phyloP scores from a whole-genome alignment of 2,113 vertebrate genomes.

The Malurus cyaneus region DNA sequence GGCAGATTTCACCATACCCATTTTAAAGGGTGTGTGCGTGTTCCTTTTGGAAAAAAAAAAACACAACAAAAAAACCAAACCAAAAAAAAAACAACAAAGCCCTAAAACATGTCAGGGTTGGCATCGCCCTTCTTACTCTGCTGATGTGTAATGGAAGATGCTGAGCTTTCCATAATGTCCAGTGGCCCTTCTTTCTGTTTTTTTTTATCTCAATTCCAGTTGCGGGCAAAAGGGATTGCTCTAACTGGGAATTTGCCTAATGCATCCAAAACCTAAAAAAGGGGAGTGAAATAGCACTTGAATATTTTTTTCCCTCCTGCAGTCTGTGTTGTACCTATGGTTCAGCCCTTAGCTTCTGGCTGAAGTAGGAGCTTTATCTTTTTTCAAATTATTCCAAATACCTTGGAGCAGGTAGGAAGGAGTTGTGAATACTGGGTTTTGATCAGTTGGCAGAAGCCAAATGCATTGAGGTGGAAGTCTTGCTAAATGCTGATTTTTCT shows the following conservation, averaged over 20 bases:
- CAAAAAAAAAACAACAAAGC: too few relatives aligned
- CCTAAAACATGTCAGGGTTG: neutral
- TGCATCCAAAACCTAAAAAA: neutral
- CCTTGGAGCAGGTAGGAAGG: neutral
- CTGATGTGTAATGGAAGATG: neutral
- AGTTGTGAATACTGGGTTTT: neutral
- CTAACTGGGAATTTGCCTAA: neutral
- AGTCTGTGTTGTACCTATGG: neutral
- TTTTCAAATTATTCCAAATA: neutral
- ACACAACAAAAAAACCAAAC: too few relatives aligned
- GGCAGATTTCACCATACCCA: neutral
- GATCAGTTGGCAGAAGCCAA: neutral
- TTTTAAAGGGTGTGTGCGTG: neutral
- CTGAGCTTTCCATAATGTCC: neutral
- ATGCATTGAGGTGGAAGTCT: neutral
- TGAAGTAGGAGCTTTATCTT: neutral
- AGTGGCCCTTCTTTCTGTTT: neutral
- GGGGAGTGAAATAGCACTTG: neutral
- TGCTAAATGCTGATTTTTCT: constrained; percentile 7
- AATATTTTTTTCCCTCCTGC: neutral
- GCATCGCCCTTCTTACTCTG: neutral
- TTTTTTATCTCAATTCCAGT: neutral
- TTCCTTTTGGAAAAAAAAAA: neutral
- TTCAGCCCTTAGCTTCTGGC: neutral
- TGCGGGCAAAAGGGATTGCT: neutral